Evolutionary conservation across 2,888 invertebrate species (phyloP).

Genomic region (Cistogaster globosa): DNA sequence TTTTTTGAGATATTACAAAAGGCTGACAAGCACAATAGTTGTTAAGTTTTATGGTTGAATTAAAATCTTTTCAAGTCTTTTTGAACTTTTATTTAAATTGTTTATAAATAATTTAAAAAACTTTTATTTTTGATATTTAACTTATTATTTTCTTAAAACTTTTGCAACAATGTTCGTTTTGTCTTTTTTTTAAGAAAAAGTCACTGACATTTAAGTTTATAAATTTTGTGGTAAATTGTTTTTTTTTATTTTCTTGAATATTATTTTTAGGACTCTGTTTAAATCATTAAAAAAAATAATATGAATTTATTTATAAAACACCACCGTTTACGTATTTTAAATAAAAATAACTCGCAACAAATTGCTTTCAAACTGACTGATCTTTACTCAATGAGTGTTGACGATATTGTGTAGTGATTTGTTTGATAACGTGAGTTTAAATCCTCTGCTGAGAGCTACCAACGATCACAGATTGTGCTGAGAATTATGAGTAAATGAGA

Average conservation of each 20-base stretch:
- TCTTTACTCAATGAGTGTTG: slow-evolving; percentile 82
- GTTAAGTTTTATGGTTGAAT: not conserved
- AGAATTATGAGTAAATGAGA: slow-evolving; percentile 68
- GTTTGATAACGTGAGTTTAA: slow-evolving; percentile 82
- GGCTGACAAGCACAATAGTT: not conserved
- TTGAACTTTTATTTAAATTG: slow-evolving; percentile 74
- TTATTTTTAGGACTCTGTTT: slow-evolving; percentile 47
- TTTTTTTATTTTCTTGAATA: not conserved
- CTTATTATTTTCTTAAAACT: slow-evolving; percentile 14
- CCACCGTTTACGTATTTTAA: slow-evolving; percentile 55
- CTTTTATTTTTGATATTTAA: slow-evolving; percentile 20
- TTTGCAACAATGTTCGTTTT: slow-evolving; percentile 3
- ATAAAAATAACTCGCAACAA: slow-evolving; percentile 21
- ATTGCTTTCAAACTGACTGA: slow-evolving; percentile 65
- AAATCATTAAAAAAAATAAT: slow-evolving; percentile 9
- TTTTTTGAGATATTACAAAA: not conserved
- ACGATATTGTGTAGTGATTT: slow-evolving; percentile 83
- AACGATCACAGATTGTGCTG: slow-evolving; percentile 39
- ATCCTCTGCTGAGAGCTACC: slow-evolving; percentile 74
- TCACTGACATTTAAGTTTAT: slow-evolving; percentile 80
- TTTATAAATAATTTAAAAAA: slow-evolving; percentile 42
- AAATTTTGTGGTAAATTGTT: not conserved
- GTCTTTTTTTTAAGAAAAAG: slow-evolving; percentile 70
- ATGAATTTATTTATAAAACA: slow-evolving; percentile 35
- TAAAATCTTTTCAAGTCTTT: slow-evolving; percentile 34